These are phyloP conservation scores for Cephus runcator DNA, from an alignment of 2,888 invertebrate species.

Conservation along the genomic window DNA sequence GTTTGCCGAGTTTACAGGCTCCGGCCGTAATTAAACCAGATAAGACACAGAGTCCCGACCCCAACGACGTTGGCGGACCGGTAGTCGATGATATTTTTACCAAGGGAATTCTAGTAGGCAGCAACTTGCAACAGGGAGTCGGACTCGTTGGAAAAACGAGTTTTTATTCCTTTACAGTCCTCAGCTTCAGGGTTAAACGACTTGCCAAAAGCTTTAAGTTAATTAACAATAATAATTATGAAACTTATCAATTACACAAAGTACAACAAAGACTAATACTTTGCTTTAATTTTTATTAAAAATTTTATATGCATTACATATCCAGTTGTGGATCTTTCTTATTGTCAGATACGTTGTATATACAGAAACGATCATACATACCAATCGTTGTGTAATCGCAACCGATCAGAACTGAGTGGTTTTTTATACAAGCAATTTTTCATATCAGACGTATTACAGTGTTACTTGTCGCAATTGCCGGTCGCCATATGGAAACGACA, in stretches of 20 bases:
- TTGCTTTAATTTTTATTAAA: neutral
- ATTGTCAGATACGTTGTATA: neutral
- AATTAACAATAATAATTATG: neutral
- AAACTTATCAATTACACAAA: neutral
- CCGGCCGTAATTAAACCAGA: neutral
- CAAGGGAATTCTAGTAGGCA: neutral
- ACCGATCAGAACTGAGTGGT: neutral
- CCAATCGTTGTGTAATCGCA: neutral
- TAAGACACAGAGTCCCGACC: neutral
- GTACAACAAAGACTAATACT: neutral
- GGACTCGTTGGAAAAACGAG: neutral
- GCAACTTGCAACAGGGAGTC: neutral
- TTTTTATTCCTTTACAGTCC: neutral
- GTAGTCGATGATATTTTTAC: slow-evolving; percentile 5
- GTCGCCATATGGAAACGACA: neutral
- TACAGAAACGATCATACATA: neutral
- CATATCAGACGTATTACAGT: neutral
- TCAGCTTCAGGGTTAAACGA: neutral
- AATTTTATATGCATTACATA: neutral
- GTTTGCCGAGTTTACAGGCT: neutral
- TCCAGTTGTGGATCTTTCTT: neutral
- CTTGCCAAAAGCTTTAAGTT: neutral
- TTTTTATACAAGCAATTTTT: neutral
- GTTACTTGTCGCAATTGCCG: neutral
- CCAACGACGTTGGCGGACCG: slow-evolving; percentile 6